phyloP scores from a whole-genome alignment of 2,113 vertebrate species.

The Nothocercus julius region DNA sequence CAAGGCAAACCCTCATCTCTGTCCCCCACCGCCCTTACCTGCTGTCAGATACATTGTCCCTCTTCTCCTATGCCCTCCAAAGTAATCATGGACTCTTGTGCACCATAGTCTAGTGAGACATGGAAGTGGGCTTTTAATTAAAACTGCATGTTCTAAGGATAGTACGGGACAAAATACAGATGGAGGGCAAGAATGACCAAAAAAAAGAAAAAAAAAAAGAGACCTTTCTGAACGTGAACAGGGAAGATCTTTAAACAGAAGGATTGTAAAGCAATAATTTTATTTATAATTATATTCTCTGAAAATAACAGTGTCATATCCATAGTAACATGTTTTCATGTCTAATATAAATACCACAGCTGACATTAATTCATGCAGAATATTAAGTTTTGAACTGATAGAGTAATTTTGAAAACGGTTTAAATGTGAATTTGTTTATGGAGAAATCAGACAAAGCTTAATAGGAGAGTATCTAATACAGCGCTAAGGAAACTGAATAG shows the following conservation, averaged over 20 bases:
- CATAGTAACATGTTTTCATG: neutral
- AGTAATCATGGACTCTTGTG: neutral
- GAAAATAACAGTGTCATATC: neutral
- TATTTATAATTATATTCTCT: neutral
- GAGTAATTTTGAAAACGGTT: neutral
- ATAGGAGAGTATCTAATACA: neutral
- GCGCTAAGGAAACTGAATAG: neutral
- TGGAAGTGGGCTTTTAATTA: neutral
- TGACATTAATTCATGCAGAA: neutral
- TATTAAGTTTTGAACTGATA: neutral
- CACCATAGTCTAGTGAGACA: neutral
- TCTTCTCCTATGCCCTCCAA: neutral
- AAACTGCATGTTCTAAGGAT: neutral
- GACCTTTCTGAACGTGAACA: accelerated
- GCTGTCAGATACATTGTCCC: accelerated
- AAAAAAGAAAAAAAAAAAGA: too few relatives aligned
- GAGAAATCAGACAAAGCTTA: neutral
- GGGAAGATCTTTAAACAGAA: neutral
- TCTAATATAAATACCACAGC: neutral
- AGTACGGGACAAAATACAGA: neutral
- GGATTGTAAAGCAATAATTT: neutral
- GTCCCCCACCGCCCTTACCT: neutral
- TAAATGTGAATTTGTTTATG: neutral
- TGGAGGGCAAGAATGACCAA: neutral
- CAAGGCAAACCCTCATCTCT: neutral